Evolutionary conservation across 1,140 invertebrate species (phyloP).

Genomic region (Eufriesea mexicana): DNA sequence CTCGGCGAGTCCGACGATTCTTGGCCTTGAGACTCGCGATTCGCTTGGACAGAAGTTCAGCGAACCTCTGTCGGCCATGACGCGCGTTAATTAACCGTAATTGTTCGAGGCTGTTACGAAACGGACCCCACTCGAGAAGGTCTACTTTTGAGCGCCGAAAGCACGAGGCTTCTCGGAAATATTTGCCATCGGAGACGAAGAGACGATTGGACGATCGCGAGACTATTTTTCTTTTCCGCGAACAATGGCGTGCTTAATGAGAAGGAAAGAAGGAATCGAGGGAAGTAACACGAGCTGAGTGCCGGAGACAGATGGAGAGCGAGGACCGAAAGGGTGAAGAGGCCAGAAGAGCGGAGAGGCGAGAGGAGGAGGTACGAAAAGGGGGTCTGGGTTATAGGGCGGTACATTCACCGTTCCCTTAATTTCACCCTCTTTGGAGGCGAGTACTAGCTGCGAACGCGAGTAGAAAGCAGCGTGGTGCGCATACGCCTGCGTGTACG

Average conservation of each 20-base stretch:
- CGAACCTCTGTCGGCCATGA: constrained; percentile 26
- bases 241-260: neutral
- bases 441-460: neutral
- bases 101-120: constrained; percentile 29
- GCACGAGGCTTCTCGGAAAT: too few species aligned
- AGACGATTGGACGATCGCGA: neutral
- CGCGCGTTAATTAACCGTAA: constrained; percentile 55
- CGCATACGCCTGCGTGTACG: neutral
- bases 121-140: neutral
- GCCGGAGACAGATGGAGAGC: constrained; percentile 28
- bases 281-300: neutral
- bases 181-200: neutral
- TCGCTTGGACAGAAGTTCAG: constrained; percentile 27
- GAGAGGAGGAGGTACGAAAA: neutral
- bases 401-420: constrained; percentile 34
- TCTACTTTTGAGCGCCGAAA: neutral
- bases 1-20: too few species aligned
- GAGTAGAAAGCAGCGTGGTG: constrained; percentile 4
- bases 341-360: neutral
- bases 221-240: neutral
- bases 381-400: constrained; percentile 21
- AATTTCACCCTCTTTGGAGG: constrained; percentile 33
- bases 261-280: neutral
- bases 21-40: neutral
- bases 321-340: neutral